Percentiles rank a stretch among this genome's conserved stretches.
Conservation (phyloP, 2,113 vertebrate genomes). For the Scophthalmus maximus region DNA sequence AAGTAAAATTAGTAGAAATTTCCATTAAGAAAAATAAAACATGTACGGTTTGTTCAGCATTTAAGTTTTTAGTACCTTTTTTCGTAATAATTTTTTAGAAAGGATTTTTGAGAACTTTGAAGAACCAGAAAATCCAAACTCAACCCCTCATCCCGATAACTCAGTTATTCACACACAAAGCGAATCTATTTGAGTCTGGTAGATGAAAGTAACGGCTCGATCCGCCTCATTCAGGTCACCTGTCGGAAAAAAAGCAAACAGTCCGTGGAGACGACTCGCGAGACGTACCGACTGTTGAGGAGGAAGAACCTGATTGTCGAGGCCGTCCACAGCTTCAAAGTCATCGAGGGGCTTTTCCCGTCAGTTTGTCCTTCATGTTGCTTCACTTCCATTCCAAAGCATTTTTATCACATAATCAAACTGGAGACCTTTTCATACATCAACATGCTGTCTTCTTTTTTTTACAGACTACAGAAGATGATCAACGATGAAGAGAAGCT, state of each 20-base stretch:
- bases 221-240: conserved; percentile 8
- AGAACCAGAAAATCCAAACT: too few species aligned
- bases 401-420: not conserved
- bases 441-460: not conserved
- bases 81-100: too few species aligned
- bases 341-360: conserved; percentile 93
- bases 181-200: not conserved
- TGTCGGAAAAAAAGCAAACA: conserved; percentile 1
- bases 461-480: conserved; percentile 91
- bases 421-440: not conserved
- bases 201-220: not conserved
- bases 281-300: conserved; percentile 91
- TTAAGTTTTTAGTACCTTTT: too few species aligned
- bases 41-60: too few species aligned
- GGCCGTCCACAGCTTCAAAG: conserved; percentile 86
- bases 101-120: too few species aligned
- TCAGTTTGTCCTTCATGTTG: conserved; percentile 74
- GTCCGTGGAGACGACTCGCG: conserved; percentile 55
- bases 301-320: conserved; percentile 96
- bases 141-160: too few species aligned
- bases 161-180: too few species aligned
- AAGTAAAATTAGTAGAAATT: too few species aligned
- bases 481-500: conserved; percentile 92
- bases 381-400: not conserved
- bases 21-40: too few species aligned